These are phyloP conservation scores for Bedellia somnulentella DNA, from an alignment of 2,888 invertebrate genomes.

Conservation along the genomic window DNA sequence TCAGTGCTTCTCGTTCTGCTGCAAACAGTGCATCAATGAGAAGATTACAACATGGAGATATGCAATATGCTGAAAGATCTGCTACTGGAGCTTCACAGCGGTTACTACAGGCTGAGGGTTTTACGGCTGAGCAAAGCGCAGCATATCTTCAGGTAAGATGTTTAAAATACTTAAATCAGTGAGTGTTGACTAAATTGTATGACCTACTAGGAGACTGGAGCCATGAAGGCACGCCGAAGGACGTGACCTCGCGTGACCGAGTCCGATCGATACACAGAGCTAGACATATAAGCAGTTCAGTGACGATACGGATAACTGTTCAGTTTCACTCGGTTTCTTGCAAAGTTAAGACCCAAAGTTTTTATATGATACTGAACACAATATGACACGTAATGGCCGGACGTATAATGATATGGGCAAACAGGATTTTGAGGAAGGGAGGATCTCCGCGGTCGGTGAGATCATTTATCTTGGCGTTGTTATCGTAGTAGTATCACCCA, in stretches of 20 bases:
- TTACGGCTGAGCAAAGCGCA: constrained; percentile 83
- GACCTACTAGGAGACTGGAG: constrained; percentile 14
- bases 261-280: constrained; percentile 39
- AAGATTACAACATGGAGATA: constrained; percentile 76
- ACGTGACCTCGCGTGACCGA: constrained; percentile 51
- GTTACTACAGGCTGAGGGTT: constrained; percentile 79
- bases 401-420: constrained; percentile 41
- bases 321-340: constrained; percentile 42
- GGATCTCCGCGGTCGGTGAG: constrained; percentile 56
- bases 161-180: too few species aligned
- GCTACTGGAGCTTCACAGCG: constrained; percentile 78
- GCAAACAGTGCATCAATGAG: constrained; percentile 50
- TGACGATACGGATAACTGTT: constrained; percentile 24
- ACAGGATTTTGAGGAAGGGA: constrained; percentile 46
- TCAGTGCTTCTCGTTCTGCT: constrained; percentile 68
- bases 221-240: constrained; percentile 56
- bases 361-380: constrained; percentile 1
- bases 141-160: constrained; percentile 82
- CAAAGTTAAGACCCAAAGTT: constrained; percentile 27
- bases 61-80: constrained; percentile 79
- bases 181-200: constrained; percentile 2
- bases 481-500: constrained; percentile 39
- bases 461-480: constrained; percentile 45
- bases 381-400: constrained; percentile 28
- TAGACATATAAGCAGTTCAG: constrained; percentile 20